phyloP scores from a whole-genome alignment of 2,888 invertebrate species.

The Myopa tessellatipennis region DNA sequence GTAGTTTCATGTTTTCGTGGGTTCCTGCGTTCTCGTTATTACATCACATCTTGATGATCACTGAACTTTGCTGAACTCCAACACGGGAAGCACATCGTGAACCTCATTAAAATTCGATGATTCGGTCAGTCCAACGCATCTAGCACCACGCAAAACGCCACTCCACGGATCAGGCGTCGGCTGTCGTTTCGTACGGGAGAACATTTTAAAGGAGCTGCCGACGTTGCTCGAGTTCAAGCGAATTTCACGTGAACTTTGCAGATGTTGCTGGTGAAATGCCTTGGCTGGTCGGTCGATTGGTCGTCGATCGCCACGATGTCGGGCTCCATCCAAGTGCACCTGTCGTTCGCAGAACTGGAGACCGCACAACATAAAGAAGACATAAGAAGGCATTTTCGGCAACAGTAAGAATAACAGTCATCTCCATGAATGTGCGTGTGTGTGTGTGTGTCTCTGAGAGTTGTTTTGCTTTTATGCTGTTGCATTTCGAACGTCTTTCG shows the following conservation, averaged over 20 bases:
- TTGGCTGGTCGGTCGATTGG: not conserved
- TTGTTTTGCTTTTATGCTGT: no score
- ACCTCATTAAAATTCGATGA: no score
- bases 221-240: not conserved
- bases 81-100: no score
- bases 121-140: no score
- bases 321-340: not conserved
- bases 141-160: no score
- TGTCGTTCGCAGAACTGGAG: conserved; percentile 13
- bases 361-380: not conserved
- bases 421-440: not conserved
- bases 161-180: no score
- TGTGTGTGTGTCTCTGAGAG: not conserved
- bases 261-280: not conserved
- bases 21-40: no score
- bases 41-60: no score
- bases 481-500: not conserved
- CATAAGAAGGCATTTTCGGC: not conserved
- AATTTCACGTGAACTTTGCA: not conserved
- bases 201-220: not conserved
- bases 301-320: not conserved
- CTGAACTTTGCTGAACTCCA: no score
- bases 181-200: not conserved
- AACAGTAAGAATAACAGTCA: not conserved
- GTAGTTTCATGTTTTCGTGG: no score